Evolutionary conservation across 2,797 vertebrate species (phyloP).

Genomic region (Crax fasciolata): DNA sequence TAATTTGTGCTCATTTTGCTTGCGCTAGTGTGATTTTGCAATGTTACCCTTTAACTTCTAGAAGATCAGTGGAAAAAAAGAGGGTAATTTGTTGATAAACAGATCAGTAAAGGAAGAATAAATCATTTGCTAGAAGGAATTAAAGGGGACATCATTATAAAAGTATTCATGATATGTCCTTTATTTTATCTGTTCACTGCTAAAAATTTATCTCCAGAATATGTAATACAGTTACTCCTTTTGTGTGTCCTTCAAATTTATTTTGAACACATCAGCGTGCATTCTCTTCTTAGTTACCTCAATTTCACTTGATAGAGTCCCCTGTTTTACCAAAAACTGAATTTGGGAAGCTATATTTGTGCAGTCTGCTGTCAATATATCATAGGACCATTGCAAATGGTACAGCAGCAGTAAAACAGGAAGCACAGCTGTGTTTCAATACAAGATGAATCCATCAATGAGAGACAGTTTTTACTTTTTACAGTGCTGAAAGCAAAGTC

Average conservation of each 20-base stretch:
- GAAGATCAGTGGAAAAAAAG: background rate
- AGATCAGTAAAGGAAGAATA: background rate
- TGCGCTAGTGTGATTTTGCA: background rate
- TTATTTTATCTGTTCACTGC: background rate
- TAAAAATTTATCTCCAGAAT: background rate
- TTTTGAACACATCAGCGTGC: background rate
- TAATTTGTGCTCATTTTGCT: background rate
- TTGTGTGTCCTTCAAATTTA: background rate
- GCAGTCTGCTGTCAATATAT: background rate
- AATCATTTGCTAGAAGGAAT: background rate
- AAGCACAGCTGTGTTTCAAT: background rate
- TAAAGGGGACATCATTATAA: background rate
- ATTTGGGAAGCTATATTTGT: background rate
- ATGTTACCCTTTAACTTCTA: background rate
- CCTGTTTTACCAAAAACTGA: background rate
- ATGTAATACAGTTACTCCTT: background rate
- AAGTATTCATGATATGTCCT: background rate
- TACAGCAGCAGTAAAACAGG: background rate
- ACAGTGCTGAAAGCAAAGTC: background rate
- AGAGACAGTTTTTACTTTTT: background rate
- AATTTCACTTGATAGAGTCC: background rate
- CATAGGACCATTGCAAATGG: background rate
- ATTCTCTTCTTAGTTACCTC: background rate
- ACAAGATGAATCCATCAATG: background rate
- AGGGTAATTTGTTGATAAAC: slow-evolving; percentile 33